Evolutionary conservation across 2,797 vertebrate genomes (phyloP).

Genomic region (Poecilia picta): DNA sequence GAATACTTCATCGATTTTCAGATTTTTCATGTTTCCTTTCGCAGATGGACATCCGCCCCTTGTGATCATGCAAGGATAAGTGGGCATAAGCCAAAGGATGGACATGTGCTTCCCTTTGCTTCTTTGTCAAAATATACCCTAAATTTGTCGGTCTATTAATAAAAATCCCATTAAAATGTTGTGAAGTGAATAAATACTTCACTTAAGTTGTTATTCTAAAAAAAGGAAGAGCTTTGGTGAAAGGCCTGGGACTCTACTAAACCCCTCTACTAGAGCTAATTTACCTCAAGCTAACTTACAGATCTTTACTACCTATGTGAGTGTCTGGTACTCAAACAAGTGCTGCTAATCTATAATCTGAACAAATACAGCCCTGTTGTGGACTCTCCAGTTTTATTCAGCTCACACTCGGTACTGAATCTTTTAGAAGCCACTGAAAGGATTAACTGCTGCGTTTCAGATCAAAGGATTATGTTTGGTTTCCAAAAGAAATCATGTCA

Average conservation of each 20-base stretch:
- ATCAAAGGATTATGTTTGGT: constrained; percentile 52
- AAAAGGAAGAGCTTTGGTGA: constrained; percentile 12
- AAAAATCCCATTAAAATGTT: background rate
- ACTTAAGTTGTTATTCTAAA: background rate
- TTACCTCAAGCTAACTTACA: constrained; percentile 6
- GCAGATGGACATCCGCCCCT: background rate
- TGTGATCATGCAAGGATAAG: background rate
- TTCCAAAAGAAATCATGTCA: constrained; percentile 19
- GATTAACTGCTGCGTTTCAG: constrained; percentile 51
- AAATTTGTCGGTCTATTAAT: background rate
- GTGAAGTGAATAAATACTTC: background rate
- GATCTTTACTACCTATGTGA: constrained; percentile 25
- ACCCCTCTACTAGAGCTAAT: constrained; percentile 18
- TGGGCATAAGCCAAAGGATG: background rate
- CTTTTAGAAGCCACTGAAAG: constrained; percentile 41
- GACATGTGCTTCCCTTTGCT: background rate
- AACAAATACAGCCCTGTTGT: constrained; percentile 34
- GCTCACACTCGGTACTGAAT: constrained; percentile 34
- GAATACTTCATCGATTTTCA: too few species aligned
- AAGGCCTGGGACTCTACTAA: background rate
- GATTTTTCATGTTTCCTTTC: background rate
- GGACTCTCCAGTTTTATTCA: constrained; percentile 35
- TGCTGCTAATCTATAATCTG: constrained; percentile 47
- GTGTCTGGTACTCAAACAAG: constrained; percentile 40
- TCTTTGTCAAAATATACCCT: background rate